Percentiles rank a stretch among this genome's conserved stretches.
Evolutionary conservation across 2,888 invertebrate species (phyloP).

Genomic region (Lepeophtheirus nordmannii): DNA sequence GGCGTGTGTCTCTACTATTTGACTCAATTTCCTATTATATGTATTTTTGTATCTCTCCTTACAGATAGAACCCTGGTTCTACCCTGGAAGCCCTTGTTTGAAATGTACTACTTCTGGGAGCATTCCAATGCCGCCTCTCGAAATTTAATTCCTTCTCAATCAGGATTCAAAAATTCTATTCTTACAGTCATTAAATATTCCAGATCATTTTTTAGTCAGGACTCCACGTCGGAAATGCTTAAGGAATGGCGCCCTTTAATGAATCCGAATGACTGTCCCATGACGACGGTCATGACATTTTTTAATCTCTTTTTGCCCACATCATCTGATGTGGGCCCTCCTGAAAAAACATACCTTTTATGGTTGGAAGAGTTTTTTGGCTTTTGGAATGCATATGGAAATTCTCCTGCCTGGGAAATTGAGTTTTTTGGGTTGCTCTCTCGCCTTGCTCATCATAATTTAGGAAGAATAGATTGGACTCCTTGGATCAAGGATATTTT

Average conservation of each 20-base stretch:
- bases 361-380: constrained; percentile 17
- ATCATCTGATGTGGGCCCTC: not conserved
- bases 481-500: constrained; percentile 10
- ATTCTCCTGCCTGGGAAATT: constrained; percentile 21
- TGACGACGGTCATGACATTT: constrained; percentile 9
- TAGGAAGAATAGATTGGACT: constrained; percentile 19
- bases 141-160: not conserved
- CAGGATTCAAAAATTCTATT: constrained; percentile 9
- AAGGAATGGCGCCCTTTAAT: not conserved
- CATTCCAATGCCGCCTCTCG: constrained; percentile 9
- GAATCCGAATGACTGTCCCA: constrained; percentile 19
- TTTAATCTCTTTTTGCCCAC: constrained; percentile 22
- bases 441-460: constrained; percentile 6
- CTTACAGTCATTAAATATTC: not conserved
- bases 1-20: not conserved
- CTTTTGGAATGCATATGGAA: constrained; percentile 19
- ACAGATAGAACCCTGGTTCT: not conserved
- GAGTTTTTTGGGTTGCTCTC: constrained; percentile 12
- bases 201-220: constrained; percentile 4
- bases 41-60: no score
- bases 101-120: constrained; percentile 19
- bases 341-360: constrained; percentile 3
- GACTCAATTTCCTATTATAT: no score
- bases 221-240: constrained; percentile 14
- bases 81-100: constrained; percentile 18